Percentiles rank a stretch among this genome's conserved stretches.
phyloP scores from a whole-genome alignment of 2,113 vertebrate species.

The Periophthalmus modestus region DNA sequence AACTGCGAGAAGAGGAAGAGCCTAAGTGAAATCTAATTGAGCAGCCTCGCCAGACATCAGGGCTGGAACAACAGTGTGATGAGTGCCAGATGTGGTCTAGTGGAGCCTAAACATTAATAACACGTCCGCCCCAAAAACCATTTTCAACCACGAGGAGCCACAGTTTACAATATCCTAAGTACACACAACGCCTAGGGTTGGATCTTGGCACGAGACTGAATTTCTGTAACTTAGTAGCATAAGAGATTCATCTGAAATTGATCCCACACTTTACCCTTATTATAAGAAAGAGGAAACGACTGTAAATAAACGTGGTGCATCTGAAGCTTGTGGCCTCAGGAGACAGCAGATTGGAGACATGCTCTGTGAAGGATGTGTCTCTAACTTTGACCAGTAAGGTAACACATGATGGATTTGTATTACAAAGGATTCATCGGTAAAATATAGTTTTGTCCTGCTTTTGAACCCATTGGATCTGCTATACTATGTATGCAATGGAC shows the following conservation, averaged over 20 bases:
- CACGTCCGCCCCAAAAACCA: constrained; percentile 68
- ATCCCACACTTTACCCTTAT: constrained; percentile 42
- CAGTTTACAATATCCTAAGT: constrained; percentile 68
- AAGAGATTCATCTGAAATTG: constrained; percentile 54
- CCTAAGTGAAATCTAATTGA: constrained; percentile 79
- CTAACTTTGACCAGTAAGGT: constrained; percentile 35
- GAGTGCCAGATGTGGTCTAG: constrained; percentile 77
- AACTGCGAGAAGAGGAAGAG: constrained; percentile 70
- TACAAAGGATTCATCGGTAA: constrained; percentile 37
- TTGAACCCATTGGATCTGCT: constrained; percentile 49
- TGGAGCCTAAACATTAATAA: constrained; percentile 76
- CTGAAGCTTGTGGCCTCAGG: not conserved
- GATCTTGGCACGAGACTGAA: constrained; percentile 41
- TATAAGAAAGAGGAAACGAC: constrained; percentile 50
- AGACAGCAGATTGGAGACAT: constrained; percentile 23
- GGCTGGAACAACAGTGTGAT: constrained; percentile 77
- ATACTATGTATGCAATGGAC: constrained; percentile 15
- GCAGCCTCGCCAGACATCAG: constrained; percentile 74
- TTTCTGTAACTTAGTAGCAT: constrained; percentile 55
- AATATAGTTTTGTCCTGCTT: constrained; percentile 58
- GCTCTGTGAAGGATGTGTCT: constrained; percentile 24
- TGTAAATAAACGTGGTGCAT: constrained; percentile 27
- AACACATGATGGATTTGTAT: constrained; percentile 46
- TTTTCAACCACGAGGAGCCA: constrained; percentile 62
- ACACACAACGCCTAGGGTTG: constrained; percentile 54